Evolutionary conservation across 2,888 invertebrate species (phyloP).

Genomic region (Stenotaenia linearis): DNA sequence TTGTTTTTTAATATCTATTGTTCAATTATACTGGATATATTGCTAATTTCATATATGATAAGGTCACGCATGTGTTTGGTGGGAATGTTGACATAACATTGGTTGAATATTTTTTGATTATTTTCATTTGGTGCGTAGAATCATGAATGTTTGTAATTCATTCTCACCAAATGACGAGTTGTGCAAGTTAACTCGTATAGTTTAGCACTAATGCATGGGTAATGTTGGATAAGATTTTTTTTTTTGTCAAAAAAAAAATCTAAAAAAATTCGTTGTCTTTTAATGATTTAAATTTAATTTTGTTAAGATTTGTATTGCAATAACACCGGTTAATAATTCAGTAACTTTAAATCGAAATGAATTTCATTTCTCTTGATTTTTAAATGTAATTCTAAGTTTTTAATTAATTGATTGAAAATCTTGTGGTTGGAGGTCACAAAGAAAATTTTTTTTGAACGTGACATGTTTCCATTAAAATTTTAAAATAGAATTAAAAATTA

Average conservation of each 20-base stretch:
- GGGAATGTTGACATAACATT: not conserved
- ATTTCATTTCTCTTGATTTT: not conserved
- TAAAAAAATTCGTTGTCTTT: no score
- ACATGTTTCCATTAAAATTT: not conserved
- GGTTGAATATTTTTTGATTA: not conserved
- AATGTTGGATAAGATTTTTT: not conserved
- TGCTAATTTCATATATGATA: not conserved
- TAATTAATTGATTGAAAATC: no score
- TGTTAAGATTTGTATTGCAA: not conserved
- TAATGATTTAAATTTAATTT: no score
- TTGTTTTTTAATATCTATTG: not conserved
- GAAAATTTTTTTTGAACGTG: no score
- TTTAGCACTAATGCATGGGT: not conserved
- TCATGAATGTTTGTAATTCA: not conserved
- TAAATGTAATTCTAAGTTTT: no score
- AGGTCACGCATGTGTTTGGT: not conserved
- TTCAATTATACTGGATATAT: no score
- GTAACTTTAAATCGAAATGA: not conserved
- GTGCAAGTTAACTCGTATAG: not conserved
- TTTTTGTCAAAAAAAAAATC: no score
- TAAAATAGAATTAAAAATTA: not conserved
- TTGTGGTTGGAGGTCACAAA: not conserved
- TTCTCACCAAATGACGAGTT: not conserved
- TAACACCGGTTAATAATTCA: not conserved
- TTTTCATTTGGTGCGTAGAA: not conserved